phyloP scores from a whole-genome alignment of 64 coral and sea anemone genomes.

The Pocillopora verrucosa region DNA sequence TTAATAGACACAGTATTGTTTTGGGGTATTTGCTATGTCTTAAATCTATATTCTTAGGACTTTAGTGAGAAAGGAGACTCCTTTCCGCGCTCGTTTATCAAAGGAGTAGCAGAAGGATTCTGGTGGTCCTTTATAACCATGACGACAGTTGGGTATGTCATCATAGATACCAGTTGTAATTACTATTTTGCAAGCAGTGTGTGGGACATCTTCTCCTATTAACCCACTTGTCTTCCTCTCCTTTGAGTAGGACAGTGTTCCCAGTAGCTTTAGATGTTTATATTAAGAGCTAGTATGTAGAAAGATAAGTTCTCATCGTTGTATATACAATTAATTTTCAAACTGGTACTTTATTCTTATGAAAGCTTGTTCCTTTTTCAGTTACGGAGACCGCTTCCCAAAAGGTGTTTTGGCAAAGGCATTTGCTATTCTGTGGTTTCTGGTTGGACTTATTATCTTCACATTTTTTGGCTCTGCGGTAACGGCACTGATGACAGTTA shows the following conservation, averaged over 20 bases:
- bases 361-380: neutral
- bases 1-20: too few relatives aligned
- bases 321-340: neutral
- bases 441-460: neutral
- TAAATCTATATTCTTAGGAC: neutral
- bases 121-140: conserved; percentile 42
- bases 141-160: conserved; percentile 35
- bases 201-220: too few relatives aligned
- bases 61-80: neutral
- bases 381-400: conserved; percentile 49
- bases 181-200: neutral
- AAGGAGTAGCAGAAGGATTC: conserved; percentile 22
- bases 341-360: neutral
- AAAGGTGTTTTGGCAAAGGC: neutral
- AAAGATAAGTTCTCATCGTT: too few relatives aligned
- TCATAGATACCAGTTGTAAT: neutral
- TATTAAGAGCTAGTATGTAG: too few relatives aligned
- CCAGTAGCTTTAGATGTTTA: too few relatives aligned
- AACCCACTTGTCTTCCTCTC: too few relatives aligned
- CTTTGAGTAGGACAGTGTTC: too few relatives aligned
- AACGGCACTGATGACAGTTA: conserved; percentile 31
- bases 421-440: conserved; percentile 36
- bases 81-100: neutral
- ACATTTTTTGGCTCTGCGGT: conserved; percentile 17
- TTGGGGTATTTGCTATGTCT: neutral